Conservation (phyloP, 1,140 invertebrate species). For the Diorhabda carinulata region DNA sequence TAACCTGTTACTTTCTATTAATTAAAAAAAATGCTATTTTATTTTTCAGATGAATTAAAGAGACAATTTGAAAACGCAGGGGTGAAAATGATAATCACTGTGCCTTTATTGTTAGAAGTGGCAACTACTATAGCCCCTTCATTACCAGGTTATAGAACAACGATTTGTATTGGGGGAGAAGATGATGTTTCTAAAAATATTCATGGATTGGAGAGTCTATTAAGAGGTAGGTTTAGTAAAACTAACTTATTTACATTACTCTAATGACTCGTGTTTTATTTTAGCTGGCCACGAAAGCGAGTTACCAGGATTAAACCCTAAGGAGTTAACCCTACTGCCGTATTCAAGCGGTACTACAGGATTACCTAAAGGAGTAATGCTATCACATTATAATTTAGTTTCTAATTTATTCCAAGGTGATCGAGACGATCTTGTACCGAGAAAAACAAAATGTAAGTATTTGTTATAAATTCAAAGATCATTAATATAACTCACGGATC, state of each 20-base stretch:
- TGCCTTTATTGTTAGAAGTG: slow-evolving; percentile 60
- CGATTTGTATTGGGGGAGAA: slow-evolving; percentile 67
- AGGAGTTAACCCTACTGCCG: slow-evolving; percentile 58
- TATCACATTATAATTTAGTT: slow-evolving; percentile 75
- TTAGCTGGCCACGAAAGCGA: slow-evolving; percentile 52
- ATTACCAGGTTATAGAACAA: slow-evolving; percentile 64
- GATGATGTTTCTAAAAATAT: slow-evolving; percentile 51
- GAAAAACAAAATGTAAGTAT: slow-evolving; percentile 26
- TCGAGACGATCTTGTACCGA: slow-evolving; percentile 4
- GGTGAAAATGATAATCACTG: slow-evolving; percentile 63
- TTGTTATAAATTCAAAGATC: neutral
- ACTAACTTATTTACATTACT: neutral
- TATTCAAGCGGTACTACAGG: slow-evolving; percentile 88
- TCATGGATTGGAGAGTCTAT: slow-evolving; percentile 53
- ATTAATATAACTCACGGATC: too few relatives aligned
- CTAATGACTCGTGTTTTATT: slow-evolving; percentile 25
- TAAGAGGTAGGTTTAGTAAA: slow-evolving; percentile 12
- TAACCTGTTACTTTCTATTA: neutral
- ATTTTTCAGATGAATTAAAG: slow-evolving; percentile 59
- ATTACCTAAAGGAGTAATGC: slow-evolving; percentile 84
- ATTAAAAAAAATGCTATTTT: neutral
- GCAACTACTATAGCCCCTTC: slow-evolving; percentile 53
- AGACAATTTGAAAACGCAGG: slow-evolving; percentile 66
- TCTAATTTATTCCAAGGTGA: slow-evolving; percentile 60
- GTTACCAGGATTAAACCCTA: slow-evolving; percentile 48